Evolutionary conservation across 2,113 vertebrate species (phyloP).

Genomic region (Porphyrio hochstetteri): DNA sequence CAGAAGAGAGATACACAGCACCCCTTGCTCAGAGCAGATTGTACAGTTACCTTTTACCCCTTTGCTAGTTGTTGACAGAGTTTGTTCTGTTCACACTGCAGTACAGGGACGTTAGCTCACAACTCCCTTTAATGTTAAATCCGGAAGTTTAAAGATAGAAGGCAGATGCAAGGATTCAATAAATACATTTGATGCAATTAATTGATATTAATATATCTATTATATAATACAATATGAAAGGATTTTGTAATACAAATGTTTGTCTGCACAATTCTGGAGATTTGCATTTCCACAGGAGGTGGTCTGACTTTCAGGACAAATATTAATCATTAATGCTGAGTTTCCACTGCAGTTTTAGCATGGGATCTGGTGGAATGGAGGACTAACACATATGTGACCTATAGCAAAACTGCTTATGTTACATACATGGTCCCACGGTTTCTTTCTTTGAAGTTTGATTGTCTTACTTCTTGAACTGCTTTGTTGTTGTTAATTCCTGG

Average conservation of each 20-base stretch:
- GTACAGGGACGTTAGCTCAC: not conserved
- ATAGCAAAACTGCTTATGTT: not conserved
- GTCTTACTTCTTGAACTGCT: not conserved
- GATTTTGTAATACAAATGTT: not conserved
- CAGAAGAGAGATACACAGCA: slow-evolving; percentile 3
- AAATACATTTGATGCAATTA: not conserved
- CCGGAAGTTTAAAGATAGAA: not conserved
- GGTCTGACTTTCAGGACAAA: not conserved
- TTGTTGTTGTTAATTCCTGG: not conserved
- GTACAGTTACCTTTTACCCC: slow-evolving; percentile 38
- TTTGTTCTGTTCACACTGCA: not conserved
- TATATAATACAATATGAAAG: not conserved
- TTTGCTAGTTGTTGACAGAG: slow-evolving; percentile 7
- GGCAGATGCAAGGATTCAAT: not conserved
- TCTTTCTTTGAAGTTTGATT: not conserved
- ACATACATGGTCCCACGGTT: not conserved
- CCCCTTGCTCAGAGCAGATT: slow-evolving; percentile 42
- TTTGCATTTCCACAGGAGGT: not conserved
- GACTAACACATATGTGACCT: not conserved
- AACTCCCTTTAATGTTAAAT: not conserved
- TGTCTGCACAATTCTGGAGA: not conserved
- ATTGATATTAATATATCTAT: not conserved
- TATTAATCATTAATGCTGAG: not conserved
- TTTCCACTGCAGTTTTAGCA: not conserved
- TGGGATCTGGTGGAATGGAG: not conserved